A percentile compares a stretch with the other conserved stretches of the same genome.
phyloP scores from a whole-genome alignment of 2,113 vertebrate genomes.

The Corythaeola cristata region DNA sequence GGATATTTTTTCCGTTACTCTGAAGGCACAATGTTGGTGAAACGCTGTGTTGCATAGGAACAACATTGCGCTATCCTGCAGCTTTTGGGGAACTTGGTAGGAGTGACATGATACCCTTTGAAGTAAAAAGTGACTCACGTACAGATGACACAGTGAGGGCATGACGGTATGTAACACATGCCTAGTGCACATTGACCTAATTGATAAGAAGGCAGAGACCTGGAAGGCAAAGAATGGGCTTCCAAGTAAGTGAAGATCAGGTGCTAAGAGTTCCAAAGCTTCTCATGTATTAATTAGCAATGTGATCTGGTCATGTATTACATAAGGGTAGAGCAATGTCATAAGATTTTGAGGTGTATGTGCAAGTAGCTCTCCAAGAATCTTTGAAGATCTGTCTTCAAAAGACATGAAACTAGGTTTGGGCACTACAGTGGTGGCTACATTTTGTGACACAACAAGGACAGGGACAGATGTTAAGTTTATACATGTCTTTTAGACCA shows the following conservation, averaged over 20 bases:
- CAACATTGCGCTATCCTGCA: background rate
- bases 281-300: background rate
- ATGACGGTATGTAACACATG: background rate
- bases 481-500: background rate
- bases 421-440: background rate
- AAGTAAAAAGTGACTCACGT: background rate
- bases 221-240: background rate
- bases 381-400: background rate
- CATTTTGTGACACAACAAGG: background rate
- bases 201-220: background rate
- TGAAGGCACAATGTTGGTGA: background rate
- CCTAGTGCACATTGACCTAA: fast-evolving
- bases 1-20: background rate
- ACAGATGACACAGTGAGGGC: background rate
- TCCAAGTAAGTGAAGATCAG: background rate
- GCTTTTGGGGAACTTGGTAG: background rate
- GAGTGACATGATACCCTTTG: background rate
- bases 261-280: background rate
- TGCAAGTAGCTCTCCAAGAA: background rate
- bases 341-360: background rate
- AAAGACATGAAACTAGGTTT: background rate
- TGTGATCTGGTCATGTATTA: fast-evolving
- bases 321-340: background rate
- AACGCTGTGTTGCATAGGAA: background rate
- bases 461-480: background rate